Conservation (phyloP, 2,113 vertebrate genomes). For the Thermophis baileyi region DNA sequence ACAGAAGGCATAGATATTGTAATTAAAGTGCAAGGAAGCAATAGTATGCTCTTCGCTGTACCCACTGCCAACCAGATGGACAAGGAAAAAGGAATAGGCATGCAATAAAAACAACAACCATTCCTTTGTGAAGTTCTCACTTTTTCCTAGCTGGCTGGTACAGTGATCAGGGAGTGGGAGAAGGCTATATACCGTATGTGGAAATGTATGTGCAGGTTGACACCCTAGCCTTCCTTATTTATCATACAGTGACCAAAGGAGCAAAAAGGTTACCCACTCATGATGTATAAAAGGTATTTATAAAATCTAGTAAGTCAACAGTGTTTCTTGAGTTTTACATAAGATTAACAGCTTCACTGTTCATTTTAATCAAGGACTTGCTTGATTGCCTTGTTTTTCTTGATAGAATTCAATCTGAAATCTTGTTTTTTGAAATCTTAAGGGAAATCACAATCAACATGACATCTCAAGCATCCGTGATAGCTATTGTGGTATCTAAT, state of each 20-base stretch:
- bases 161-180: neutral
- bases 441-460: conserved; percentile 5
- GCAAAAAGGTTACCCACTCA: neutral
- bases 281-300: neutral
- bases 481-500: neutral
- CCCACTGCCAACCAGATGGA: neutral
- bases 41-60: neutral
- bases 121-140: neutral
- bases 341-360: conserved; percentile 4
- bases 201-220: neutral
- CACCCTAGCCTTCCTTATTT: neutral
- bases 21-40: neutral
- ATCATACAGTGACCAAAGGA: neutral
- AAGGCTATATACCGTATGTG: neutral
- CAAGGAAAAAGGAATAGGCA: neutral
- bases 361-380: conserved; percentile 21
- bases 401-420: conserved; percentile 9
- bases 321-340: neutral
- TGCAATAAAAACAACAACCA: neutral
- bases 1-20: neutral
- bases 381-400: conserved; percentile 26
- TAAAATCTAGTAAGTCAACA: conserved; percentile 9
- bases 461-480: conserved; percentile 20
- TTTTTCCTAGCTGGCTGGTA: neutral
- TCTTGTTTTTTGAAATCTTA: neutral